Base-by-base conservation (phyloP, 2,888 invertebrate genomes). In the Stenotaenia linearis region DNA sequence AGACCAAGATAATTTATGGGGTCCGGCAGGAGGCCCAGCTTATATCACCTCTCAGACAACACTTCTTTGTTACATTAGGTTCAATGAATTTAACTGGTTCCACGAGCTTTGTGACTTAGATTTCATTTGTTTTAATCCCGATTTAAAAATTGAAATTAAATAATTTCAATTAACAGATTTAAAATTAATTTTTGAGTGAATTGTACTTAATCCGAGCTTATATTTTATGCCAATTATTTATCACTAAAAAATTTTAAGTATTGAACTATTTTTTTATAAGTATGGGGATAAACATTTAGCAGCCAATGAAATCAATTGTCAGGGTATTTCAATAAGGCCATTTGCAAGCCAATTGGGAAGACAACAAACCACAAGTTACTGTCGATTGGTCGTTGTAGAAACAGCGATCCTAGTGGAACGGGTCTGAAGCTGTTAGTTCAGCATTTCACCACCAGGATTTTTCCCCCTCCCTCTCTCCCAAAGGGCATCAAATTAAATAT, bases 1-100 rank as follows among this genome's bases (percentile, higher is more conserved):
- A 78, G 37, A 28, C 32, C 56, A 35, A 78, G 61, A 61, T 61
- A 78, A 78, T 78, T 78, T 78, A 78, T 78, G 18, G 61, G 61
- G 30, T n/a, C 21, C 50, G 28, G 77, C 77, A 45, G 77, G 77
- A 40, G 77, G 77, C 32, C 75, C 21, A 30, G 21, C 28, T 69
- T 5, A 28, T 28, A 28, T 69, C 69, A 69, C 69, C 69, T 69
- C 25, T n/a, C 28, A 69, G 69, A 69, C 69, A 25, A 69, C 69
- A 10, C 12, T 69, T 28, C 69, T 69, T 69, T 69, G 25, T 25
- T 28, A 25, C 5, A 28, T n/a, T n/a, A 28, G 25, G 25, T 25
- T 28, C 28, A 28, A 28, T 56, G 21, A 56, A 3, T 56, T 23
- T 28, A 12, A 1, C 9, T 69, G 1, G 23, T 69, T 15, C 25